These are phyloP conservation scores for Pseudopipra pipra DNA, from an alignment of 2,113 vertebrate genomes.

Conservation along the genomic window DNA sequence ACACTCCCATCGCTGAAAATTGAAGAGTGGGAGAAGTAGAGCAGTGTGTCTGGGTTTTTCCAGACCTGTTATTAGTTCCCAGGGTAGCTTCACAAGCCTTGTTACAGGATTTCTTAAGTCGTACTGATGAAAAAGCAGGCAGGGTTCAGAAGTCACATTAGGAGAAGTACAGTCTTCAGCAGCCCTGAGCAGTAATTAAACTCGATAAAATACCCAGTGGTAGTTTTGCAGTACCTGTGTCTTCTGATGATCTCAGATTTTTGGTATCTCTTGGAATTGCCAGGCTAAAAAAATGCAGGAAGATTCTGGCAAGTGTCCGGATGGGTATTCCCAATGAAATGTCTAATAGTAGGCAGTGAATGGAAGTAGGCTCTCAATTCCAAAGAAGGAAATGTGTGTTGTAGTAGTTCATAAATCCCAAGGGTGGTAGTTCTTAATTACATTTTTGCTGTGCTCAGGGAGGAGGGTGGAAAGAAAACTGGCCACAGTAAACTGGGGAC, in stretches of 20 bases:
- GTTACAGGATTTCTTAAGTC: background rate
- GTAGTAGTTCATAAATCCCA: background rate
- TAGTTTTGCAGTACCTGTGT: background rate
- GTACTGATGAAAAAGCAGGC: background rate
- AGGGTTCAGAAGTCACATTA: background rate
- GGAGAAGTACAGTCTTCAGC: background rate
- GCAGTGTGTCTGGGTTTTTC: slow-evolving; percentile 11
- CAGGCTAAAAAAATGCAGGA: background rate
- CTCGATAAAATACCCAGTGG: background rate
- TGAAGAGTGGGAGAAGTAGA: slow-evolving; percentile 36
- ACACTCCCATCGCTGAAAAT: background rate
- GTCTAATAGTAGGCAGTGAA: background rate
- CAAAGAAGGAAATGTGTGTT: background rate
- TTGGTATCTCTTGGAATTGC: background rate
- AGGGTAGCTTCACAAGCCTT: background rate
- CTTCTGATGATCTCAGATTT: background rate
- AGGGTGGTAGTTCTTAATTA: background rate
- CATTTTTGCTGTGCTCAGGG: background rate
- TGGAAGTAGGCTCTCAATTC: background rate
- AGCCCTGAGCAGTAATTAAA: background rate
- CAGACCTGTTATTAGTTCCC: slow-evolving; percentile 49
- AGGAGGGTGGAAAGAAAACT: background rate
- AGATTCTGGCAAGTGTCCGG: background rate
- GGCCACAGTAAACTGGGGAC: background rate
- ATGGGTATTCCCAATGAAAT: background rate